Percentiles rank a stretch among this genome's conserved stretches.
phyloP scores from a whole-genome alignment of 2,797 vertebrate species.

The Oryzias dopingdopingensis region DNA sequence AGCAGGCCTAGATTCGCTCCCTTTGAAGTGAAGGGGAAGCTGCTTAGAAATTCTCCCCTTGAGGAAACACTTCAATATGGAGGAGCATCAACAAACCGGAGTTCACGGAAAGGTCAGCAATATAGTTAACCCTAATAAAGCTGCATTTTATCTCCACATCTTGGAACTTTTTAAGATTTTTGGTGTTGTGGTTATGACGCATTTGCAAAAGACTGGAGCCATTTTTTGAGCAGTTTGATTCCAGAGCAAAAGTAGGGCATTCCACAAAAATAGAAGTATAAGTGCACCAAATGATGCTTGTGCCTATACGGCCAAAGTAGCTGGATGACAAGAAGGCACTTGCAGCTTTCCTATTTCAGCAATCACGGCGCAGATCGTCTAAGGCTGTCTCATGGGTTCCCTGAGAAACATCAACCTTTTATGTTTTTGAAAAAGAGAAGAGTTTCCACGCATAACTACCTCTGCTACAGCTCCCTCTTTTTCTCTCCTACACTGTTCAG shows the following conservation, averaged over 20 bases:
- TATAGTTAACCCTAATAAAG: conserved; percentile 57
- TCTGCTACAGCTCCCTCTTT: conserved; percentile 4
- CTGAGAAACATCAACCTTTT: conserved; percentile 21
- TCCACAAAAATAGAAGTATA: conserved; percentile 61
- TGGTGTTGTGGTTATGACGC: conserved; percentile 29
- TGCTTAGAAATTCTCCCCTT: conserved; percentile 75
- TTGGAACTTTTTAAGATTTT: conserved; percentile 27
- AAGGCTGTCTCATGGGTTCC: conserved; percentile 20
- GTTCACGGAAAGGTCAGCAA: conserved; percentile 77
- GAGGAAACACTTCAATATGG: conserved; percentile 73
- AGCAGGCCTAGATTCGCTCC: conserved; percentile 80
- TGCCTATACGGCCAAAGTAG: conserved; percentile 27
- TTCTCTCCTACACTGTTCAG: conserved; percentile 18
- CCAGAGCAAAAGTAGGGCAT: conserved; percentile 45
- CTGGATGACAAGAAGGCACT: conserved; percentile 18
- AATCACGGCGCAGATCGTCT: conserved; percentile 29
- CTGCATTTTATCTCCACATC: conserved; percentile 43
- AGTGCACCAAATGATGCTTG: conserved; percentile 44
- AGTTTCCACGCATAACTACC: conserved; percentile 22
- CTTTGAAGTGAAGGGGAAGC: conserved; percentile 80
- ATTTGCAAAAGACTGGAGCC: conserved; percentile 21
- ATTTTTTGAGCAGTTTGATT: conserved; percentile 21
- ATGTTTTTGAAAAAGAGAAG: conserved; percentile 27
- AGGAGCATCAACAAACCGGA: conserved; percentile 66
- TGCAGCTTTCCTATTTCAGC: conserved; percentile 35